Evolutionary conservation across 1,140 invertebrate genomes (phyloP).

Genomic region (Solen grandis): DNA sequence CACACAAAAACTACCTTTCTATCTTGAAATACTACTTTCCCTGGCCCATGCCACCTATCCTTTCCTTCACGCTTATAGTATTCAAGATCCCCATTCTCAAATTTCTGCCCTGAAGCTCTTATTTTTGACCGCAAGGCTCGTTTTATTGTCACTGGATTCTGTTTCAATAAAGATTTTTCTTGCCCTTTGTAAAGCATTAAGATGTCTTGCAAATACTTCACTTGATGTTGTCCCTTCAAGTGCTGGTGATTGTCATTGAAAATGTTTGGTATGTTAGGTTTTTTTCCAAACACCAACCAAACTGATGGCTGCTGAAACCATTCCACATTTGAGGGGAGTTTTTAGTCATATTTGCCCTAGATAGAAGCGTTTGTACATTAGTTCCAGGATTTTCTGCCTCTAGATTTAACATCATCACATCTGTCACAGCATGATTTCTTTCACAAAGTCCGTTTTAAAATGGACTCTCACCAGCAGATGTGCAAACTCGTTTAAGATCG

Average conservation of each 20-base stretch:
- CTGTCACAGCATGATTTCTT: slow-evolving; percentile 39
- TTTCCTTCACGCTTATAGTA: slow-evolving; percentile 58
- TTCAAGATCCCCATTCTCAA: slow-evolving; percentile 50
- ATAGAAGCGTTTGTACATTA: background rate
- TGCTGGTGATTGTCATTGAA: slow-evolving; percentile 39
- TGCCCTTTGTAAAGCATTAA: slow-evolving; percentile 50
- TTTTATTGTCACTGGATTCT: slow-evolving; percentile 52
- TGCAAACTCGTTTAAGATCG: too few species aligned
- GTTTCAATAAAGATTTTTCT: slow-evolving; percentile 48
- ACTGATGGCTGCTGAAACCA: too few species aligned
- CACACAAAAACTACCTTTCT: slow-evolving; percentile 54
- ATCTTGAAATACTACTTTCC: slow-evolving; percentile 53
- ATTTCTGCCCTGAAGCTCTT: slow-evolving; percentile 48
- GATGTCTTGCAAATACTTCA: slow-evolving; percentile 53
- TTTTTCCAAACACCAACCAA: too few species aligned
- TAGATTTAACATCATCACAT: slow-evolving; percentile 47
- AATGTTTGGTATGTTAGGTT: too few species aligned
- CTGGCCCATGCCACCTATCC: slow-evolving; percentile 55
- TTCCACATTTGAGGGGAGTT: slow-evolving; percentile 53
- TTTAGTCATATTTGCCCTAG: slow-evolving; percentile 56
- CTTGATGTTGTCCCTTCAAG: slow-evolving; percentile 41
- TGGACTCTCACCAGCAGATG: slow-evolving; percentile 18
- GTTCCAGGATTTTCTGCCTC: slow-evolving; percentile 23
- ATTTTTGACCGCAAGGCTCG: slow-evolving; percentile 52
- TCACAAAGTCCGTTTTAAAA: slow-evolving; percentile 55